Evolutionary conservation across 2,113 vertebrate genomes (phyloP).

Genomic region (Oreochromis spilurus): DNA sequence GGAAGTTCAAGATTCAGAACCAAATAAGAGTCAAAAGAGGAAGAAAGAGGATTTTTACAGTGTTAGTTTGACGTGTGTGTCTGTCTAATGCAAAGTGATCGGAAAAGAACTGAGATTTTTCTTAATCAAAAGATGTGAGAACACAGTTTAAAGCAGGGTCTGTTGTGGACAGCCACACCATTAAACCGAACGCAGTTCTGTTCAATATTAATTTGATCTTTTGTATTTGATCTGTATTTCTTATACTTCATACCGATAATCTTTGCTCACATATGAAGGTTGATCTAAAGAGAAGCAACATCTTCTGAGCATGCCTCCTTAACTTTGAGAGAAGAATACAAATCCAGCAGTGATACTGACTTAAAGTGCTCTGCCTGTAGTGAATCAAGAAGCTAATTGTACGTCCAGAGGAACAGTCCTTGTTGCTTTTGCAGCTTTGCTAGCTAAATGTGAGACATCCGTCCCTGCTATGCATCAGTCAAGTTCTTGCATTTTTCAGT

Average conservation of each 20-base stretch:
- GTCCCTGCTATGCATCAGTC: not conserved
- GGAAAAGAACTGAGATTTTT: not conserved
- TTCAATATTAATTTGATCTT: not conserved
- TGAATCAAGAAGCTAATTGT: not conserved
- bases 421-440: not conserved
- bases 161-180: not conserved
- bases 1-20: constrained; percentile 6
- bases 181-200: not conserved
- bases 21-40: not conserved
- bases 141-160: not conserved
- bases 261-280: not conserved
- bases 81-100: not conserved
- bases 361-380: not conserved
- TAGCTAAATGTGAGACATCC: not conserved
- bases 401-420: not conserved
- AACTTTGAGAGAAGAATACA: not conserved
- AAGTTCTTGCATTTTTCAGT: not conserved
- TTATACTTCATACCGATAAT: not conserved
- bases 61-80: not conserved
- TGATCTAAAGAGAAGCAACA: not conserved
- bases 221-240: not conserved
- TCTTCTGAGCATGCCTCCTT: not conserved
- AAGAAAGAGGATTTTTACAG: not conserved
- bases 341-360: not conserved
- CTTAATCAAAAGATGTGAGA: not conserved